Evolutionary conservation across 2,797 vertebrate species (phyloP), one percentile per base, ranked within the genome.

Genomic region (Cuculus canorus): DNA sequence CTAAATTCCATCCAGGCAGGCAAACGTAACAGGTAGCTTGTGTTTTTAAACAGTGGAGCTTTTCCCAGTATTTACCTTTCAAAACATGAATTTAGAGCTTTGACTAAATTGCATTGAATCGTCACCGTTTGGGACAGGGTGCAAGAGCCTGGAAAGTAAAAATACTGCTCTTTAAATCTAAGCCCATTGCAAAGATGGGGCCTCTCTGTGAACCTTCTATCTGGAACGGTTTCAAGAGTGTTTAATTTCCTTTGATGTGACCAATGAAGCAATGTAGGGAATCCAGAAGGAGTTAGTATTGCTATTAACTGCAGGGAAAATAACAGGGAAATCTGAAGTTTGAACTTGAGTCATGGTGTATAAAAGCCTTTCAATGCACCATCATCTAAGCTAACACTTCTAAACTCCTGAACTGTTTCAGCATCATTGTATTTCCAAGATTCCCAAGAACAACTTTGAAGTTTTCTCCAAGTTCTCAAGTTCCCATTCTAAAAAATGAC

Each of bases 181-280:
- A 82, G 59, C 43, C 43, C 37, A 8, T 2, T 48, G 61, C n/a
- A 68, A 48, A 88, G 81, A 88, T 0, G 0, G 5, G 45, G 37
- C 73, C 86, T 87, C 78, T 73, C 86, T 0, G 3, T 91, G 90
- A 95, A 94, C 92, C 91, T 11, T 57, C 9, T 32, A 61, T 35
- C 86, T 96, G 95, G 88, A 97, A 64, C 45, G 19, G 75, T 59
- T 94, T 90, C 94, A 96, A 82, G 77, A 88, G 57, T 76, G 75
- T 94, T 96, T 94, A 19, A 92, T 96, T 91, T 95, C 89, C 71
- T 88, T 84, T 92, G 86, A 84, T 92, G 90, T 15, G 81, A 83
- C 64, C 70, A 73, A 8, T 30, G 83, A 86, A 96, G 90, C 77
- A 85, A 84, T 30, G 90, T 45, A 48, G 94, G 81, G 90, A 90